A percentile compares a stretch with the other conserved stretches of the same genome.
Evolutionary conservation across 2,888 invertebrate species (phyloP).

Genomic region (Plebejus anna): DNA sequence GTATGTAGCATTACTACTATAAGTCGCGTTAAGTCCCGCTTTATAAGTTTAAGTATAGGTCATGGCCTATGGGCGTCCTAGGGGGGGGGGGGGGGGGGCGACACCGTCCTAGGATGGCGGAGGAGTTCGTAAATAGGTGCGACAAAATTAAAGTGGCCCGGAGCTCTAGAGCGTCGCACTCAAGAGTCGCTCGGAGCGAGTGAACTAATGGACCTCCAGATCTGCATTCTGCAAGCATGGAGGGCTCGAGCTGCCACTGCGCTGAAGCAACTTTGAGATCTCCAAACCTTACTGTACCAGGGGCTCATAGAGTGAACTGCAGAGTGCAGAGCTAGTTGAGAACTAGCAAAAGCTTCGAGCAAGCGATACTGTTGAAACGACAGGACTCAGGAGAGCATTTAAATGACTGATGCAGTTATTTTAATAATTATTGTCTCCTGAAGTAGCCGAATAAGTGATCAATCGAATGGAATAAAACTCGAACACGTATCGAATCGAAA

Average conservation of each 20-base stretch:
- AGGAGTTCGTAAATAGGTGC: too few relatives aligned
- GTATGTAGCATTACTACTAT: too few relatives aligned
- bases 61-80: too few relatives aligned
- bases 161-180: neutral
- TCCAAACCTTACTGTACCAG: slow-evolving; percentile 89
- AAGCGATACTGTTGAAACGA: neutral
- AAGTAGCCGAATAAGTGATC: neutral
- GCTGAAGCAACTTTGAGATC: slow-evolving; percentile 84
- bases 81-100: too few relatives aligned
- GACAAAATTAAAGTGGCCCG: too few relatives aligned
- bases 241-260: neutral
- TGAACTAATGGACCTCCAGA: neutral
- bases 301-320: slow-evolving; percentile 68
- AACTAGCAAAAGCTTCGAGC: neutral
- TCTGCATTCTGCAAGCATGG: neutral
- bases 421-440: neutral
- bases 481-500: neutral
- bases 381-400: too few relatives aligned
- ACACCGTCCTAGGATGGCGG: too few relatives aligned
- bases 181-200: neutral
- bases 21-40: too few relatives aligned
- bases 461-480: neutral
- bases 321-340: neutral
- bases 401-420: too few relatives aligned
- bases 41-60: too few relatives aligned